phyloP scores from a whole-genome alignment of 2,113 vertebrate species.

The Acrocephalus kingi region DNA sequence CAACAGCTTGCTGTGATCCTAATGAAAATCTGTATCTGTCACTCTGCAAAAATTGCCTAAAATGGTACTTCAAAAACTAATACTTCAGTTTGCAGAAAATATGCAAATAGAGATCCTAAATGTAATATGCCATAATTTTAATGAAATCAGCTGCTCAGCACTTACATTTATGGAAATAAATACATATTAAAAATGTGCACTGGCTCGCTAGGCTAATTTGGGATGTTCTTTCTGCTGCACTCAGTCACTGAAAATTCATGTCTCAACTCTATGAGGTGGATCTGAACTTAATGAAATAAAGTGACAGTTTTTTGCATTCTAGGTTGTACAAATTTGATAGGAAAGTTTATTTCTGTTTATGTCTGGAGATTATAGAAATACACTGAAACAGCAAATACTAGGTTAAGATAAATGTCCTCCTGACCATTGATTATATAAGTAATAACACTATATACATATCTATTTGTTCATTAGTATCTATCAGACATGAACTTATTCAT shows the following conservation, averaged over 20 bases:
- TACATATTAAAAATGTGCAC: slow-evolving; percentile 16
- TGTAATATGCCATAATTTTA: slow-evolving; percentile 59
- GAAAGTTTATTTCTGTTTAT: background rate
- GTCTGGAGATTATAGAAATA: background rate
- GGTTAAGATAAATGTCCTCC: background rate
- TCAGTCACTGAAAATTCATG: slow-evolving; percentile 57
- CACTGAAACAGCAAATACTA: background rate
- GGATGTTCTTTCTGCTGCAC: slow-evolving; percentile 24
- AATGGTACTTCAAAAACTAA: slow-evolving; percentile 67
- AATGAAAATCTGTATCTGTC: slow-evolving; percentile 63
- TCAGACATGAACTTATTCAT: background rate
- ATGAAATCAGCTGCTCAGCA: slow-evolving; percentile 66
- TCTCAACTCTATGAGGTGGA: slow-evolving; percentile 35
- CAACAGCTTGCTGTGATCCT: slow-evolving; percentile 38
- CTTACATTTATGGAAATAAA: slow-evolving; percentile 67
- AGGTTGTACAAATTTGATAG: slow-evolving; percentile 2
- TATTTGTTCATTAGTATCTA: background rate
- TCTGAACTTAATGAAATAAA: slow-evolving; percentile 62
- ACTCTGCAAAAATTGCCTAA: slow-evolving; percentile 60
- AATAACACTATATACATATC: background rate
- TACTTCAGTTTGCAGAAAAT: slow-evolving; percentile 61
- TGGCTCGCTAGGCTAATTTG: slow-evolving; percentile 32
- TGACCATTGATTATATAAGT: background rate
- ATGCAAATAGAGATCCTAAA: slow-evolving; percentile 65
- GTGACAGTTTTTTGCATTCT: slow-evolving; percentile 13